Evolutionary conservation across 1,140 invertebrate genomes (phyloP).

Genomic region (Drosophila ambigua): DNA sequence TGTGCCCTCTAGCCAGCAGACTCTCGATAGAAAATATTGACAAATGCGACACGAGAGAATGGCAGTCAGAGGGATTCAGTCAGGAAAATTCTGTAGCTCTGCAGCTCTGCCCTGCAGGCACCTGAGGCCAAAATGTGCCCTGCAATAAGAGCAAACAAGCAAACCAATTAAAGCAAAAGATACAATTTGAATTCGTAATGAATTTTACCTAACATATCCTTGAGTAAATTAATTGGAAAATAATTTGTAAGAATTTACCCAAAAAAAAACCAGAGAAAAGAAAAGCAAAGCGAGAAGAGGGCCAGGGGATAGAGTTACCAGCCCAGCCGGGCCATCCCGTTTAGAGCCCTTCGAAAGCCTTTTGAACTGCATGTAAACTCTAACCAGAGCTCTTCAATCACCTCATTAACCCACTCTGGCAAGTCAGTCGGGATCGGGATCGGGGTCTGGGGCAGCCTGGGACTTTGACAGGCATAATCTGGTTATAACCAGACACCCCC

Average conservation of each 20-base stretch:
- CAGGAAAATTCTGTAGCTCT: constrained; percentile 26
- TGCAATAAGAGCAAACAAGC: constrained; percentile 70
- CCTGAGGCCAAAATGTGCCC: constrained; percentile 63
- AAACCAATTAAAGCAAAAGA: constrained; percentile 77
- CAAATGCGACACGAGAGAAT: constrained; percentile 49
- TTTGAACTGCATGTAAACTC: constrained; percentile 33
- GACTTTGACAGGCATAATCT: constrained; percentile 37
- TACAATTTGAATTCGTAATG: constrained; percentile 75
- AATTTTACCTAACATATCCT: constrained; percentile 25
- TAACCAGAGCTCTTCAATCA: constrained; percentile 25
- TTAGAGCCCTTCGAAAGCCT: neutral
- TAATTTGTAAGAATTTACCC: constrained; percentile 4
- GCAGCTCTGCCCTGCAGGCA: constrained; percentile 26
- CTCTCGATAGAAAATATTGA: constrained; percentile 70
- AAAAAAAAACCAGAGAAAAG: neutral
- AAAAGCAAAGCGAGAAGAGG: neutral
- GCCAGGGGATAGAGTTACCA: neutral
- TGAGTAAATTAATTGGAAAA: constrained; percentile 26
- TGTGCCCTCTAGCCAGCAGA: constrained; percentile 2
- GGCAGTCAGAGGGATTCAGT: constrained; percentile 12
- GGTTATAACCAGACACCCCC: constrained; percentile 32
- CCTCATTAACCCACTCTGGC: constrained; percentile 57
- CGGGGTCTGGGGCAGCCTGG: neutral
- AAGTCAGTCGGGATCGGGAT: constrained; percentile 2
- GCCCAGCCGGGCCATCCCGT: neutral